Evolutionary conservation across 2,888 invertebrate species (phyloP).

Genomic region (Lasioglossum lativentre): DNA sequence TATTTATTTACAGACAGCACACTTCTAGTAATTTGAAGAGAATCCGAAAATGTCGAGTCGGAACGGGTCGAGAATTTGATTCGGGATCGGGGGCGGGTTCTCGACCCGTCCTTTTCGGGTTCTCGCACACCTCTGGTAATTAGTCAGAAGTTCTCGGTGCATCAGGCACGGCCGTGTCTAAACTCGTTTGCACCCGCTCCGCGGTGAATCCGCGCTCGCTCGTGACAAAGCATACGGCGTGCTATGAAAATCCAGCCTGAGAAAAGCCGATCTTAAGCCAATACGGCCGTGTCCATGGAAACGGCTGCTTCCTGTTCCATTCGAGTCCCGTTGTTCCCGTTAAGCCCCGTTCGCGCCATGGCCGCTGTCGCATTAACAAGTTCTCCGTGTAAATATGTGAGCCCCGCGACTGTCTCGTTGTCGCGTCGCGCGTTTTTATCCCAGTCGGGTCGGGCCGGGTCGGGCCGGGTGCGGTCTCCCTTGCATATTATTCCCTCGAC

Average conservation of each 20-base stretch:
- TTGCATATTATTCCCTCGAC: background rate
- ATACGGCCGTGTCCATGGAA: conserved; percentile 58
- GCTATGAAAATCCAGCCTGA: conserved; percentile 54
- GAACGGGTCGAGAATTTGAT: too few relatives aligned
- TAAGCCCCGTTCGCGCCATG: conserved; percentile 35
- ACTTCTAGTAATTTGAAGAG: too few relatives aligned
- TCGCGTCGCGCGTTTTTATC: conserved; percentile 12
- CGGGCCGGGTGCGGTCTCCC: background rate
- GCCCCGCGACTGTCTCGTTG: background rate
- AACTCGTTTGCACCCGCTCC: background rate
- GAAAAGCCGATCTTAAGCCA: conserved; percentile 59
- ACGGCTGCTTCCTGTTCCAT: conserved; percentile 48
- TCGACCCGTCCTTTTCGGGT: background rate
- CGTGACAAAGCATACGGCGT: conserved; percentile 44
- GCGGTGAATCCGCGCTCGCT: background rate
- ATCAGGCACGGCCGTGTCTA: background rate
- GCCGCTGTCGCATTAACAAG: conserved; percentile 28
- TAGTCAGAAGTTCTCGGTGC: background rate
- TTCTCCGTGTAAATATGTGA: conserved; percentile 10
- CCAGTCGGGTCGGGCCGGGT: background rate
- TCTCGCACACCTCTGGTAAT: background rate
- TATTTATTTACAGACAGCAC: too few relatives aligned
- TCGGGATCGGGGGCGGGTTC: too few relatives aligned
- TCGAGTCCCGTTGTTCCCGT: conserved; percentile 9
- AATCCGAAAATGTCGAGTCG: too few relatives aligned